phyloP scores from a whole-genome alignment of 92 coral and sea anemone genomes.

The Chrysogorgia sp. region DNA sequence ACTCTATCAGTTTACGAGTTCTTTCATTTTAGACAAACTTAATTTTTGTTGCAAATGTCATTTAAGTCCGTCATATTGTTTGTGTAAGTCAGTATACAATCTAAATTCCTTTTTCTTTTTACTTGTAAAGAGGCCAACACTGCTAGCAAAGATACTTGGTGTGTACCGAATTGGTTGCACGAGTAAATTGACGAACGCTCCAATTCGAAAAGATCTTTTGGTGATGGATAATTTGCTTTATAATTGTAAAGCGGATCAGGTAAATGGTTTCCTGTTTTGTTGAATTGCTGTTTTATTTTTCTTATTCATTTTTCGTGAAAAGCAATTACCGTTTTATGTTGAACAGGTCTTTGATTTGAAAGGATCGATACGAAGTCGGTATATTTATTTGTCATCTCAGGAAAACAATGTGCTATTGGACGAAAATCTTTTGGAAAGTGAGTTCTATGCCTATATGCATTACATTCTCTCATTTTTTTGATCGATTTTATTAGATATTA shows the following conservation, averaged over 20 bases:
- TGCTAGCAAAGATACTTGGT: constrained; percentile 91
- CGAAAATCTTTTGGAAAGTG: constrained; percentile 90
- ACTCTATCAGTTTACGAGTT: too few relatives aligned
- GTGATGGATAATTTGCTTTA: constrained; percentile 98
- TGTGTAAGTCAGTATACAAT: not conserved
- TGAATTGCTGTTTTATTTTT: not conserved
- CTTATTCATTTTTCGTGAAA: too few relatives aligned
- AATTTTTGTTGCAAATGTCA: too few relatives aligned
- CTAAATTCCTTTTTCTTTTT: not conserved
- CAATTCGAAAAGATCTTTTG: constrained; percentile 84
- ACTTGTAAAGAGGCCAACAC: constrained; percentile 78
- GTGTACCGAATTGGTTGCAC: constrained; percentile 92
- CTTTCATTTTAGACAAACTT: too few relatives aligned
- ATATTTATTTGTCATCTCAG: constrained; percentile 73
- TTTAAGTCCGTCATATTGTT: too few relatives aligned
- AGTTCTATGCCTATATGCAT: constrained; percentile 44
- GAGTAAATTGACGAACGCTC: constrained; percentile 81
- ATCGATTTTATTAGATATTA: too few relatives aligned
- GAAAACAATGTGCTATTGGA: constrained; percentile 89
- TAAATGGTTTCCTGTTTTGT: constrained; percentile 1
- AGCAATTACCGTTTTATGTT: not conserved
- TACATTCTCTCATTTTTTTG: too few relatives aligned
- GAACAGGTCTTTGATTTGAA: constrained; percentile 87
- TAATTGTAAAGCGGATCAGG: constrained; percentile 95
- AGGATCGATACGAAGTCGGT: constrained; percentile 95